Percentiles rank a stretch among this genome's conserved stretches.
These are phyloP conservation scores for Otus sunia DNA, from an alignment of 2,113 vertebrate genomes.

Conservation along the genomic window DNA sequence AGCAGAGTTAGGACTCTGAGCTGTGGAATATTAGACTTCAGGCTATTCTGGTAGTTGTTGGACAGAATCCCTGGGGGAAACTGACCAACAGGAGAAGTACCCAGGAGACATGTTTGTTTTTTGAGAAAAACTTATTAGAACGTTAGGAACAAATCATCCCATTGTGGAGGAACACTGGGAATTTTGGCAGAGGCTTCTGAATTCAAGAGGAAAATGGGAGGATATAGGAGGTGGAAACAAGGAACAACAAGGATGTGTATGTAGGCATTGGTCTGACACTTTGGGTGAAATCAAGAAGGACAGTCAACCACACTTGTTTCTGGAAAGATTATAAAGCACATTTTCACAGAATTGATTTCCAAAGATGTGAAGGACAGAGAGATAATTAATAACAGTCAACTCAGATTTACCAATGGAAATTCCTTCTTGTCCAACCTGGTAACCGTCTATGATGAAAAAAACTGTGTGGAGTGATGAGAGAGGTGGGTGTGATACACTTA, in stretches of 20 bases:
- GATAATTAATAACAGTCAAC: not conserved
- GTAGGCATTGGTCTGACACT: not conserved
- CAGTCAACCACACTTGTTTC: not conserved
- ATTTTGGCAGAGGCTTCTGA: not conserved
- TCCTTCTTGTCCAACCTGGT: not conserved
- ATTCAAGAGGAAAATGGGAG: not conserved
- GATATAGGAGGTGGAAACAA: not conserved
- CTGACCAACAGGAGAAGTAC: not conserved
- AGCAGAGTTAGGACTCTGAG: not conserved
- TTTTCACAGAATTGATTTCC: not conserved
- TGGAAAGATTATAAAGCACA: not conserved
- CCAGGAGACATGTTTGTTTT: fast-evolving
- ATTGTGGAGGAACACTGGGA: not conserved
- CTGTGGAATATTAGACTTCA: not conserved
- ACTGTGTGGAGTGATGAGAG: not conserved
- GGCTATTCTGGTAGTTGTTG: not conserved
- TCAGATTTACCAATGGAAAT: not conserved
- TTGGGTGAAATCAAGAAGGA: not conserved
- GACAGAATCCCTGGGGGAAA: not conserved
- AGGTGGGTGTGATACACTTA: not conserved
- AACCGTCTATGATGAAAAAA: not conserved
- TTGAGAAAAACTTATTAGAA: not conserved
- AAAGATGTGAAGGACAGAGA: not conserved
- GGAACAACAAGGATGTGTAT: not conserved
- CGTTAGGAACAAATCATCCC: not conserved